Evolutionary conservation across 2,888 invertebrate genomes (phyloP), one percentile per base, ranked within the genome.

Genomic region (Seira ritae): DNA sequence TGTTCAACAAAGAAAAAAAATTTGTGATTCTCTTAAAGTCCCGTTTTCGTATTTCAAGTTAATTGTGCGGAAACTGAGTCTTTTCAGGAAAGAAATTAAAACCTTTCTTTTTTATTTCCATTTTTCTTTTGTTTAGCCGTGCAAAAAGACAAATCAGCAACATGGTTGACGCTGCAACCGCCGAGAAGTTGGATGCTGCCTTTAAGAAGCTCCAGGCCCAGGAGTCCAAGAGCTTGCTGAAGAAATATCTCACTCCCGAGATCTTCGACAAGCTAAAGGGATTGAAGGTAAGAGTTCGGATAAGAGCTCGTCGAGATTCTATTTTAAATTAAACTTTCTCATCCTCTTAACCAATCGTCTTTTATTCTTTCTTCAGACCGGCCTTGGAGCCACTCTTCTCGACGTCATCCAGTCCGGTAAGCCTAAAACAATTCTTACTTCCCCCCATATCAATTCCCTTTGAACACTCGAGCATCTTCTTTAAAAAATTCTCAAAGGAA

Each of bases 321-420:
- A n/a, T n/a, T n/a, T n/a, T n/a, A n/a, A n/a, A n/a, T n/a, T n/a
- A n/a, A n/a, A n/a, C n/a, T n/a, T n/a, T n/a, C n/a, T n/a, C n/a
- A n/a, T n/a, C n/a, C n/a, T n/a, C n/a, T n/a, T n/a, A n/a, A n/a
- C n/a, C n/a, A n/a, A n/a, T n/a, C n/a, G n/a, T n/a, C n/a, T n/a
- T n/a, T n/a, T n/a, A n/a, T n/a, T n/a, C n/a, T n/a, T n/a, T n/a
- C n/a, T n/a, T n/a, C n/a, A n/a, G 92, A 98, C 98, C 87, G 84
- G 87, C n/a, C 94, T 98, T 91, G 97, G 97, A 89, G 97, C 98
- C 85, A 95, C 96, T 85, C 94, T 98, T 86, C 93, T 97, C 91
- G 98, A 98, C 92, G 96, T 96, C 91, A 96, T 98, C 91, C 98
- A 97, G 92, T 98, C 98, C 90, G 98, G 97, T 96, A 88, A 89